Base-by-base conservation (phyloP, 2,888 invertebrate genomes). In the Adela reaumurella region DNA sequence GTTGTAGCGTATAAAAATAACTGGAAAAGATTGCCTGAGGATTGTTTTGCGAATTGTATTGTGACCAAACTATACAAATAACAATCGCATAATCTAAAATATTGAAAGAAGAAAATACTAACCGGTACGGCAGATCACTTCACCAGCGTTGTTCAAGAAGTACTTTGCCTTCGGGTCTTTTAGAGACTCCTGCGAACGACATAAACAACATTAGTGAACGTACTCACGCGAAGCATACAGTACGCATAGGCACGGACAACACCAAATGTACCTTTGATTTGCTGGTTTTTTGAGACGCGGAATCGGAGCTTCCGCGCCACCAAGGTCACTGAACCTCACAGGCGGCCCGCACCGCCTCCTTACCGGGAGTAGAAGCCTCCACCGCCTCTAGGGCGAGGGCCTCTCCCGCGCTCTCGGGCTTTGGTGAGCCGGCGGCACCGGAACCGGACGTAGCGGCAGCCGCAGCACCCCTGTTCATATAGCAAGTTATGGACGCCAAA, bases 291-390 rank as follows among this genome's bases (percentile, higher is more conserved):
- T 35, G 35, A 74, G 77, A 77, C 74, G 77, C 76, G 68, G 72
- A 67, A 67, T 73, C 76, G 66, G 67, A 74, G 77, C 78, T 76
- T 73, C 80, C 79, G 65, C 74, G 71, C 76, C 78, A 76, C 79
- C 76, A 79, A 69, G 74, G 82, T 83, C 82, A 83, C 83, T 83
- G 83, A 59, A 83, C 76, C 67, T 80, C 77, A 69, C 83, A 83
- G 57, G 82, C 82, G 56, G 70, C 76, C 54, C 81, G 64, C 58
- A 77, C 80, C 55, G 80, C 64, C 61, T 81, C 81, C 60, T 82
- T 79, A 49, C 63, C 63, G 65, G 76, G 74, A 49, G 74, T 70
- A 47, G 73, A 66, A 3, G 58, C 65, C 45, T 73, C 74, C 2
- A 61, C 70, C 5, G 46, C 24, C 19, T 73, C 77, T 2, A 43